phyloP scores from a whole-genome alignment of 2,888 invertebrate species.

The Cataglyphis altisquamis region DNA sequence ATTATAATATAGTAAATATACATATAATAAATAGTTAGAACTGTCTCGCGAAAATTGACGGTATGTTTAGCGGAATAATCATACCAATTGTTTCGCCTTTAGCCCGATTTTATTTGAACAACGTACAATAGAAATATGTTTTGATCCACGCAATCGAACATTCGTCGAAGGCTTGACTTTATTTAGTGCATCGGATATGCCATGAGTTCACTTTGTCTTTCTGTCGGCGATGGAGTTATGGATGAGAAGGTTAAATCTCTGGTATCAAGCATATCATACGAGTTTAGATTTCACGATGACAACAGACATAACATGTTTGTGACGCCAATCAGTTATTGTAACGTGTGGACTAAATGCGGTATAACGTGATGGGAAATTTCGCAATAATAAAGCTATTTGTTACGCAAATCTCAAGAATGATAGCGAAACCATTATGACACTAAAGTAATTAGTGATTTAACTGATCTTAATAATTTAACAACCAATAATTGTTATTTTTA shows the following conservation, averaged over 20 bases:
- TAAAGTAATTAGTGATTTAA: background rate
- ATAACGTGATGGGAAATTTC: slow-evolving; percentile 12
- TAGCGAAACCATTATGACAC: background rate
- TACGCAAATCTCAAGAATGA: background rate
- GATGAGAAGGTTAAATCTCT: slow-evolving; percentile 49
- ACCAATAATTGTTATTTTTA: slow-evolving; percentile 4
- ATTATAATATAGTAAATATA: background rate
- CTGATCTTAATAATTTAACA: background rate
- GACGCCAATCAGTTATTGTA: slow-evolving; percentile 31
- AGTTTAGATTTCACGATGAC: slow-evolving; percentile 23
- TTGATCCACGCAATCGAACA: background rate
- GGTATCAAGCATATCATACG: slow-evolving; percentile 45
- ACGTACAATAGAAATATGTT: background rate
- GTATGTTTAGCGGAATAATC: background rate
- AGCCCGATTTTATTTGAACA: background rate
- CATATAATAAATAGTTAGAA: too few species aligned
- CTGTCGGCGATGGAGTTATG: slow-evolving; percentile 17
- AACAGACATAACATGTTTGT: slow-evolving; percentile 33
- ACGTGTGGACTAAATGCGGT: background rate
- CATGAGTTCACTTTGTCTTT: slow-evolving; percentile 10
- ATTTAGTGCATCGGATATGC: slow-evolving; percentile 7
- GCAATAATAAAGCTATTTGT: slow-evolving; percentile 2
- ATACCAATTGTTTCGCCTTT: background rate
- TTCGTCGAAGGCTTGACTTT: background rate
- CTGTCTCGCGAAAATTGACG: background rate